Evolutionary conservation across 2,888 invertebrate genomes (phyloP).

Genomic region (Prosopocoilus inquinatus): DNA sequence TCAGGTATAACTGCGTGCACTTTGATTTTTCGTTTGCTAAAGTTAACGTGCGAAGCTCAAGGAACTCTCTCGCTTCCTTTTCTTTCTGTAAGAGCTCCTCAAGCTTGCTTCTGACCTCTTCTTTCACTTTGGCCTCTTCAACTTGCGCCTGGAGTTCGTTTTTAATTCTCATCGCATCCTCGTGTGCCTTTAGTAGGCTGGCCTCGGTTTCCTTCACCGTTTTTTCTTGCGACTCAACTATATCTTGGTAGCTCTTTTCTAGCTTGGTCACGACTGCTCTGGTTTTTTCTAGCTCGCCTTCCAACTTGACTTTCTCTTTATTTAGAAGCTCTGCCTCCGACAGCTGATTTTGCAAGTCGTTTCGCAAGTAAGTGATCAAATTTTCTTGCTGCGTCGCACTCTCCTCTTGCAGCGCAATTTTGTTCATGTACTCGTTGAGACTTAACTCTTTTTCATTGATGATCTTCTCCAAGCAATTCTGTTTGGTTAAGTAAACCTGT

Average conservation of each 20-base stretch:
- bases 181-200: slow-evolving; percentile 34
- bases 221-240: slow-evolving; percentile 35
- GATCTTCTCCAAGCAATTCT: slow-evolving; percentile 8
- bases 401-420: slow-evolving; percentile 2
- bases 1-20: slow-evolving; percentile 9
- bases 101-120: slow-evolving; percentile 25
- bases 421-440: slow-evolving; percentile 10
- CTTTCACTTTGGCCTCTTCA: slow-evolving; percentile 25
- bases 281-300: slow-evolving; percentile 14
- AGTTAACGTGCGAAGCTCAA: slow-evolving; percentile 22
- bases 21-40: slow-evolving; percentile 23
- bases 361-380: slow-evolving; percentile 4
- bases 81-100: slow-evolving; percentile 20
- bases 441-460: slow-evolving; percentile 10
- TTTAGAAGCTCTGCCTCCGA: slow-evolving; percentile 17
- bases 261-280: slow-evolving; percentile 32
- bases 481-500: slow-evolving; percentile 11
- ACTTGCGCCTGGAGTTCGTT: slow-evolving; percentile 32
- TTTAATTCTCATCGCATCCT: slow-evolving; percentile 33
- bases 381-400: background rate
- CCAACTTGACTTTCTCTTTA: slow-evolving; percentile 21
- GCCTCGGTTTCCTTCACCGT: slow-evolving; percentile 38
- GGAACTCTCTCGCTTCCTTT: slow-evolving; percentile 22
- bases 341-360: slow-evolving; percentile 18
- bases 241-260: slow-evolving; percentile 34